Evolutionary conservation across 2,888 invertebrate genomes (phyloP).

Genomic region (Caenorhabditis uteleia): DNA sequence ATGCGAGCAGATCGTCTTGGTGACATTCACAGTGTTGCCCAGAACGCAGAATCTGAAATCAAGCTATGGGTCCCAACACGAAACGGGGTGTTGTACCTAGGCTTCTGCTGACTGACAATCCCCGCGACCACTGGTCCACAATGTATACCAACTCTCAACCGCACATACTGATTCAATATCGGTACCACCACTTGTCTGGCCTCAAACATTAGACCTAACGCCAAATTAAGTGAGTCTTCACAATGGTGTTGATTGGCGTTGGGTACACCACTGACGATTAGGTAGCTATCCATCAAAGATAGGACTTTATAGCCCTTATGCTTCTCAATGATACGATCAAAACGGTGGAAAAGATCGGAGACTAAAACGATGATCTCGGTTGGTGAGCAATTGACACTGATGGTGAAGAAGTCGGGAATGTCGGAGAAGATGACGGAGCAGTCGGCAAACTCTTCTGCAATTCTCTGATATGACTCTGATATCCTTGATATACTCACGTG

Average conservation of each 20-base stretch:
- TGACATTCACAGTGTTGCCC: slow-evolving; percentile 58
- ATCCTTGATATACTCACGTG: slow-evolving; percentile 51
- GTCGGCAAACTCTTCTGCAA: slow-evolving; percentile 61
- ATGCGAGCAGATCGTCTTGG: slow-evolving; percentile 48
- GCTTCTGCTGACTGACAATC: slow-evolving; percentile 59
- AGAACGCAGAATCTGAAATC: slow-evolving; percentile 57
- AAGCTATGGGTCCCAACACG: background rate
- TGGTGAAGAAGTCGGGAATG: slow-evolving; percentile 70
- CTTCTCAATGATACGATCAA: slow-evolving; percentile 56
- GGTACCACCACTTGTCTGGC: slow-evolving; percentile 63
- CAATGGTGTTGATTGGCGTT: slow-evolving; percentile 65
- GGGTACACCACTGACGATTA: slow-evolving; percentile 70
- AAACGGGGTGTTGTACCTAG: slow-evolving; percentile 36
- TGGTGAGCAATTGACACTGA: slow-evolving; percentile 65
- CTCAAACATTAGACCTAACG: slow-evolving; percentile 68
- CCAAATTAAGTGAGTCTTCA: slow-evolving; percentile 66
- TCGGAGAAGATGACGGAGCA: slow-evolving; percentile 70
- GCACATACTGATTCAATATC: slow-evolving; percentile 52
- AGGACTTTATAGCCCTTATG: slow-evolving; percentile 63
- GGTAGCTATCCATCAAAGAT: slow-evolving; percentile 69
- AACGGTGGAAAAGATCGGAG: slow-evolving; percentile 70
- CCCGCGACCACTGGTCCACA: slow-evolving; percentile 63
- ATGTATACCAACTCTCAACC: slow-evolving; percentile 58
- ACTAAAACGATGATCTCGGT: slow-evolving; percentile 69
- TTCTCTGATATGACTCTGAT: no score